Evolutionary conservation across 2,888 invertebrate genomes (phyloP), one percentile per base, ranked within the genome.

Genomic region (Papilio elwesi): DNA sequence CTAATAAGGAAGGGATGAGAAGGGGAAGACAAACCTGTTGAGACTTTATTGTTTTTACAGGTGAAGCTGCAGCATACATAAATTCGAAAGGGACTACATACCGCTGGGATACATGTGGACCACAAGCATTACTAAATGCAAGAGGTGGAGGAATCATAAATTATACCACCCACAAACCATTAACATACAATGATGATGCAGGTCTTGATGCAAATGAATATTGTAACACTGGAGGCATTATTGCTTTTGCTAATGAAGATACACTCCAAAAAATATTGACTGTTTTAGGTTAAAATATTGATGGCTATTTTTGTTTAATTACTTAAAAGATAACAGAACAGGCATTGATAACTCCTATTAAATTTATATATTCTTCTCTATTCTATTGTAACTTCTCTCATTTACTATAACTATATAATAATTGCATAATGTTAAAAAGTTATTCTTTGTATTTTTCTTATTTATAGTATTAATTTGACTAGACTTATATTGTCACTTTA

Each of bases 51-150:
- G 4, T 57, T n/a, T n/a, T 82, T 81, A 9, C 77, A 93, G 93
- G 91, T 73, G 91, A 92, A 80, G 92, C 91, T 71, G 83, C 85
- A 53, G 91, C 96, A 16, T 99, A 98, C 83, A 88, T 98, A 51
- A 92, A 98, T 0, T 96, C 97, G 68, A 97, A 96, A 85, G 95
- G 95, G 38, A 96, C 97, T 3, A 98, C 98, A 12, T 98, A 95
- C 84, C 95, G 96, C 74, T 99, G 98, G 98, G 99, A 99, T 83
- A 97, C 98, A 0, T 98, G 98, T 88, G 98, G 96, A 0, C 97
- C 98, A 0, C 98, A 99, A 82, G 97, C 98, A 0, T 95, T 99
- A 71, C 88, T 99, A 3, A 94, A 93, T 75, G 95, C 98, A 0
- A 88, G 96, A n/a, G 97, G 97, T n/a, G 98, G 98, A 0, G 96